Base-by-base conservation (phyloP, 2,888 invertebrate genomes). In the Oscheius sp. region DNA sequence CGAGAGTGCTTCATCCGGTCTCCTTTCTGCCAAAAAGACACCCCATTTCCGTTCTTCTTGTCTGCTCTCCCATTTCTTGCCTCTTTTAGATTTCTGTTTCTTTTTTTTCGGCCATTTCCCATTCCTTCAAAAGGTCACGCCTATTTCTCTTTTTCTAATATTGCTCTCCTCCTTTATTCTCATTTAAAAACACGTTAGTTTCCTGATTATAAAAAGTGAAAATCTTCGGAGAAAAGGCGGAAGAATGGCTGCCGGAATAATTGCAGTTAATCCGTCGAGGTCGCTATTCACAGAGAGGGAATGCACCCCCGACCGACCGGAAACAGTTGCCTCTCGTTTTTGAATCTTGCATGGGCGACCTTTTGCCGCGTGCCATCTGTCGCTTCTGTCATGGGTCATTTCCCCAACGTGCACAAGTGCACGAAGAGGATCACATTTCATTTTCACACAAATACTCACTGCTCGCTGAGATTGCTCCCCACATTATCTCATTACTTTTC, bases 351-450 rank as follows among this genome's bases (percentile, higher is more conserved):
- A 35, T 35, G 35, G 35, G 3, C 35, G 35, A 35, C 35, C 35
- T 35, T 9, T 35, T 35, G 35, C 35, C 35, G 35, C 35, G 35
- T 35, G 35, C 35, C 35, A 35, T 35, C 35, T 35, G 35, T 35
- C 35, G 35, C 35, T 35, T 35, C 35, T 35, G 35, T 35, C 35
- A 35, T 3, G 35, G 35, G 35, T 35, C 35, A 35, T 9, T 9
- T 35, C 35, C 9, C 35, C 35, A 35, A 6, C 35, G 5, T 35
- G 35, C 9, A 35, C 35, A 35, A 35, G 35, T 35, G 35, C 35
- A 35, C 55, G 21, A 25, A 55, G 25, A 9, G 23, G 55, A 55
- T 55, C 55, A 55, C 55, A 23, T 55, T 55, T 55, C 55, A 55
- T 25, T 55, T 55, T 55, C 55, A 21, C 55, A 55, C 35, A 35